phyloP scores from a whole-genome alignment of 2,113 vertebrate genomes.

The Boulengeromyrus knoepffleri region DNA sequence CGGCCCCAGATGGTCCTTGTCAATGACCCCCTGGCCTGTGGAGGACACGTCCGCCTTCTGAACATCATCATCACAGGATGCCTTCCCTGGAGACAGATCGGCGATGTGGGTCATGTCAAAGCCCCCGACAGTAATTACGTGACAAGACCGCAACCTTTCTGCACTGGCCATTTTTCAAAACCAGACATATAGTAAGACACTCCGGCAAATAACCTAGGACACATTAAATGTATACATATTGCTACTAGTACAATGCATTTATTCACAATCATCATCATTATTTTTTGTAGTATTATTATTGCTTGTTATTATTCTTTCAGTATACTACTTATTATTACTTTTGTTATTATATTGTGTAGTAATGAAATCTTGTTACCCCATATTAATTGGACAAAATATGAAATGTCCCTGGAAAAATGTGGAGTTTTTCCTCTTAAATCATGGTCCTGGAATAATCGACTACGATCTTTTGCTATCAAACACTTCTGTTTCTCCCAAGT shows the following conservation, averaged over 20 bases:
- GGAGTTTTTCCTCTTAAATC: not conserved
- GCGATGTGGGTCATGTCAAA: constrained; percentile 9
- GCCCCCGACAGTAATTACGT: not conserved
- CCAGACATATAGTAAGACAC: not conserved
- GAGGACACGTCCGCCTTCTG: constrained; percentile 97
- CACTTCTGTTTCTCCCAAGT: not conserved
- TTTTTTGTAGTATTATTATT: not conserved
- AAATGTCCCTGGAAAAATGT: not conserved
- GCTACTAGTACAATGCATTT: not conserved
- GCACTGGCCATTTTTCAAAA: constrained; percentile 6
- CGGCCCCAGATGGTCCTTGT: constrained; percentile 89
- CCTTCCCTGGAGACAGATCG: constrained; percentile 67
- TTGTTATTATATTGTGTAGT: not conserved
- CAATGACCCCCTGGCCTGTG: constrained; percentile 90
- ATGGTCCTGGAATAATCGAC: not conserved
- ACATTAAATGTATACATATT: not conserved
- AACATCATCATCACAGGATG: constrained; percentile 78
- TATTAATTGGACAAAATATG: not conserved
- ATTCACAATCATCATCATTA: not conserved
- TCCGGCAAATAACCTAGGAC: not conserved
- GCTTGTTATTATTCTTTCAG: not conserved
- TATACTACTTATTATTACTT: not conserved
- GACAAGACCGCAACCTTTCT: not conserved
- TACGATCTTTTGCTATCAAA: not conserved
- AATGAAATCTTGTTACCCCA: not conserved